Evolutionary conservation across 2,888 invertebrate genomes (phyloP).

Genomic region (Cyaniris semiargus): DNA sequence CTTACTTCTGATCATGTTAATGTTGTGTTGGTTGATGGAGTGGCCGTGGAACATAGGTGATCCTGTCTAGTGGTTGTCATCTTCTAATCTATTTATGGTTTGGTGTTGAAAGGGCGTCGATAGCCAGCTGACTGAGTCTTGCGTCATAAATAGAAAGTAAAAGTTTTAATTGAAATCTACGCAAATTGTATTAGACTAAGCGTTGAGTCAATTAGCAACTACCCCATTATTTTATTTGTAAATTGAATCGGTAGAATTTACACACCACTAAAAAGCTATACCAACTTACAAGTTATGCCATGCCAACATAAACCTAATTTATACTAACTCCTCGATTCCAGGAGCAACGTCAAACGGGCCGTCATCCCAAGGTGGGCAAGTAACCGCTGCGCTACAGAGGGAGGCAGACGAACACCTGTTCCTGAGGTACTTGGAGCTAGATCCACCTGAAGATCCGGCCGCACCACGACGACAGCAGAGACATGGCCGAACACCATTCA

Average conservation of each 20-base stretch:
- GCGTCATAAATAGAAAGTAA: background rate
- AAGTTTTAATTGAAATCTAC: background rate
- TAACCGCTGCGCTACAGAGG: slow-evolving; percentile 80
- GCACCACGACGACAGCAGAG: slow-evolving; percentile 77
- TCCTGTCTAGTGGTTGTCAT: too few relatives aligned
- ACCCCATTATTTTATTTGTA: background rate
- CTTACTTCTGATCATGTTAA: background rate
- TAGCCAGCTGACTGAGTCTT: background rate
- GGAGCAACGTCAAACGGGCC: slow-evolving; percentile 68
- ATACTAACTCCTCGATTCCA: slow-evolving; percentile 41
- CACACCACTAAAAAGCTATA: too few relatives aligned
- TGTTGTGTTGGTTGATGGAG: background rate
- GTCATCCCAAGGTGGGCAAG: slow-evolving; percentile 75
- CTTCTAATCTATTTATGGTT: too few relatives aligned
- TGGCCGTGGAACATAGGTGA: too few relatives aligned
- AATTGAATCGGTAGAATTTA: too few relatives aligned
- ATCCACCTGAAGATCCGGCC: slow-evolving; percentile 85
- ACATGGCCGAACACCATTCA: slow-evolving; percentile 90
- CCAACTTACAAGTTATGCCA: too few relatives aligned
- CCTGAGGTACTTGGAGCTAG: slow-evolving; percentile 88
- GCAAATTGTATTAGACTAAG: background rate
- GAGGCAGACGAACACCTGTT: slow-evolving; percentile 88
- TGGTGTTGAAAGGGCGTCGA: too few relatives aligned
- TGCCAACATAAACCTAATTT: background rate
- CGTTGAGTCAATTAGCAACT: background rate